Evolutionary conservation across 2,797 vertebrate species (phyloP).

Genomic region (Dendrocincla tyrannina): DNA sequence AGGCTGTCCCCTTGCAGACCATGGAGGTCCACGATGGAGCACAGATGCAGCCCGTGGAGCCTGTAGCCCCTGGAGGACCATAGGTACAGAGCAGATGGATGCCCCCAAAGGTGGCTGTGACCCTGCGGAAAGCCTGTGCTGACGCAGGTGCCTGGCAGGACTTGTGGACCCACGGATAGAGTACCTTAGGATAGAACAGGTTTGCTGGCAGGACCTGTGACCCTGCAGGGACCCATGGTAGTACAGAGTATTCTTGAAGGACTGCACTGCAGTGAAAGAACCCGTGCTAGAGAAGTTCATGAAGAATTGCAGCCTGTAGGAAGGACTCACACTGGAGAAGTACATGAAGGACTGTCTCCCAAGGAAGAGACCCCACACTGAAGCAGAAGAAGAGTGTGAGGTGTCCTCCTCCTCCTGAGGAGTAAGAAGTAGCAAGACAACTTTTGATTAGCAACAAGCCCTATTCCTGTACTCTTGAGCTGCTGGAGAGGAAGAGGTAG

Average conservation of each 20-base stretch:
- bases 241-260: neutral
- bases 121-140: neutral
- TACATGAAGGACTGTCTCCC: neutral
- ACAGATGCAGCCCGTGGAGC: neutral
- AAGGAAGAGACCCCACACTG: neutral
- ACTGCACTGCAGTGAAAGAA: neutral
- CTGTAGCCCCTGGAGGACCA: neutral
- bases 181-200: neutral
- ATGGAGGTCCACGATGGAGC: fast-evolving
- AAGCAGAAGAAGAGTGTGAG: neutral
- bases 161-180: neutral
- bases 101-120: neutral
- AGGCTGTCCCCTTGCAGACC: neutral
- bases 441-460: neutral
- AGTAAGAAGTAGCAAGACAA: neutral
- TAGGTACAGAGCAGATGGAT: fast-evolving
- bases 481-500: neutral
- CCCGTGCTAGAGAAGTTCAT: neutral
- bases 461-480: neutral
- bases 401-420: neutral
- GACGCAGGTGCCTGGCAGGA: fast-evolving
- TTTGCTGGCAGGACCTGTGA: neutral
- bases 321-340: neutral
- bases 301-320: neutral
- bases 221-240: too few relatives aligned